Base-by-base conservation (phyloP, 2,888 invertebrate species). In the Troilus luridus region DNA sequence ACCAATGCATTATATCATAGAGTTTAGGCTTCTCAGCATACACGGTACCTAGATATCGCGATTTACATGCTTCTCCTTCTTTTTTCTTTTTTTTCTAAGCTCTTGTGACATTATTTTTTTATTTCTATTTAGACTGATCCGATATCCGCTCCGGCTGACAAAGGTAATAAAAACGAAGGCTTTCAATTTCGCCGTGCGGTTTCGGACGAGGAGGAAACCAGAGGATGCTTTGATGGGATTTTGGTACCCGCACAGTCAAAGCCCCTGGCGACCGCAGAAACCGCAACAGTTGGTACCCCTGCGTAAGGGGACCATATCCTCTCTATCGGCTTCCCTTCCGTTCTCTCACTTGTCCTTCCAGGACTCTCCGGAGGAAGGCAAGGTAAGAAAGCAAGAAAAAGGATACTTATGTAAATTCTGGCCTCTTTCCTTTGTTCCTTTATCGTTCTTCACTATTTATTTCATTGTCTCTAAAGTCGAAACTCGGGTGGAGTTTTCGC, bases 231-330 rank as follows among this genome's bases (percentile, higher is more conserved):
- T 77, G 72, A 77, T 77, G 72, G 72, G 72, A 77, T 77, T 77
- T 77, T 41, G 72, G 72, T 77, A 77, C 56, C 56, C 54, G 56
- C 85, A 41, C 54, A 85, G 85, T 85, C 56, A 85, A 85, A 85
- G 85, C 56, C 85, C 85, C 27, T 54, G 17, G 5, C 27, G 12
- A 85, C 85, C 85, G n/a, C 85, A 85, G 56, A 56, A 85, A 85
- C 85, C 85, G 41, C 85, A 85, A n/a, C 11, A 11, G 85, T 56
- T 54, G 81, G 81, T 85, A 58, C 56, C 72, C 17, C 64, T 24
- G 64, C n/a, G 64, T 64, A 24, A n/a, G 24, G 64, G 24, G 64
- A n/a, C 24, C n/a, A 64, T 64, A 64, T n/a, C 24, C 41, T 24
- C 64, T n/a, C 9, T 64, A 6, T 6, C 14, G 7, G 17, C 41